Conservation (phyloP, 1,140 invertebrate genomes). For the Agrypnia vestita region DNA sequence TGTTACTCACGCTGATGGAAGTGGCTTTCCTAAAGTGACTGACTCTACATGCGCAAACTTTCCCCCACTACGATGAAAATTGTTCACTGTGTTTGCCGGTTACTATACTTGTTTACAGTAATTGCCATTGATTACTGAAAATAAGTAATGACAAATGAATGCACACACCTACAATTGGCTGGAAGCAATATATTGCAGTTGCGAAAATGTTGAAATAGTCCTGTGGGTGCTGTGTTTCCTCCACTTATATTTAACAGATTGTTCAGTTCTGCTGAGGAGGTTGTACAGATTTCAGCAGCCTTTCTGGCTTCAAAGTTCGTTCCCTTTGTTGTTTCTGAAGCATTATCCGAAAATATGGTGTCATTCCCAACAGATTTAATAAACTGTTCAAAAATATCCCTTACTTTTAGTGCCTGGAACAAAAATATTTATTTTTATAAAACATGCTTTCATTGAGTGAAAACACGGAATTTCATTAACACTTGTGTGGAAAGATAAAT, state of each 20-base stretch:
- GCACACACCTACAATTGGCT: slow-evolving; percentile 65
- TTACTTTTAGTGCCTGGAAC: slow-evolving; percentile 47
- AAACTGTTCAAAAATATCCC: slow-evolving; percentile 42
- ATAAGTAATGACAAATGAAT: slow-evolving; percentile 41
- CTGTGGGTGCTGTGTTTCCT: slow-evolving; percentile 45
- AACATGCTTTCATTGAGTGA: background rate
- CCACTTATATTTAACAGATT: slow-evolving; percentile 38
- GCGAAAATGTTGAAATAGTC: slow-evolving; percentile 34
- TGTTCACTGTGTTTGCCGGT: background rate
- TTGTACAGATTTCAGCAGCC: slow-evolving; percentile 42
- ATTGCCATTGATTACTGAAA: background rate
- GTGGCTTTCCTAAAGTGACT: too few relatives aligned
- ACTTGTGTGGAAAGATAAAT: background rate
- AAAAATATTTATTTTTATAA: slow-evolving; percentile 15
- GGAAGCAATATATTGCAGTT: slow-evolving; percentile 65
- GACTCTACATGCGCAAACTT: background rate
- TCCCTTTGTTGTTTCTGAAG: background rate
- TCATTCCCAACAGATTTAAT: slow-evolving; percentile 17
- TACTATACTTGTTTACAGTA: background rate
- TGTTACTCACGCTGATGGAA: too few relatives aligned
- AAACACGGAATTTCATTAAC: background rate
- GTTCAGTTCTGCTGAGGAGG: slow-evolving; percentile 18
- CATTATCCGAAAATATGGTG: background rate
- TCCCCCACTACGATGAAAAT: background rate
- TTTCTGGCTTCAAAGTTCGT: slow-evolving; percentile 23